Conservation (phyloP, 2,797 vertebrate genomes). For the Sebastiscus tertius region DNA sequence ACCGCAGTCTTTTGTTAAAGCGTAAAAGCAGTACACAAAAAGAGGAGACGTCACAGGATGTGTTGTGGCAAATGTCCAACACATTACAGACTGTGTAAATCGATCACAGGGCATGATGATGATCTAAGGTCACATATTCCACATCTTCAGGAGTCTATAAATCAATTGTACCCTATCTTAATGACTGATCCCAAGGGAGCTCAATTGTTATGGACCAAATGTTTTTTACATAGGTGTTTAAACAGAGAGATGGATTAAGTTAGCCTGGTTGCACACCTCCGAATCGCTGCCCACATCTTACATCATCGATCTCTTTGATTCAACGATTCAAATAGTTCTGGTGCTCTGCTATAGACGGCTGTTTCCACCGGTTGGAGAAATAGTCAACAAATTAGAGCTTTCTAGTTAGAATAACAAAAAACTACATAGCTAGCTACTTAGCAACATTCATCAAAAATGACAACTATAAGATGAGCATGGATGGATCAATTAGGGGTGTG, state of each 20-base stretch:
- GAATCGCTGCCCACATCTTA: not conserved
- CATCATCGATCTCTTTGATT: too few relatives aligned
- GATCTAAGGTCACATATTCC: slow-evolving; percentile 22
- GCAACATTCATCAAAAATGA: not conserved
- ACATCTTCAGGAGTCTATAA: slow-evolving; percentile 20
- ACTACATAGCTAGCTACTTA: not conserved
- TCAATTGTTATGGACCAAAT: slow-evolving; percentile 35
- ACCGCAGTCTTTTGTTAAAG: not conserved
- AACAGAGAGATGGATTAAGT: not conserved
- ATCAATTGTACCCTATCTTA: slow-evolving; percentile 34
- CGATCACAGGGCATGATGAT: slow-evolving; percentile 28
- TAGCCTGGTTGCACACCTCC: not conserved
- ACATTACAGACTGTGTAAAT: slow-evolving; percentile 36
- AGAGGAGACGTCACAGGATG: not conserved
- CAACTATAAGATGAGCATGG: not conserved
- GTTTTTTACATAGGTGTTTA: slow-evolving; percentile 14
- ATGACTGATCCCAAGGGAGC: not conserved
- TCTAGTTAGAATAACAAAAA: not conserved
- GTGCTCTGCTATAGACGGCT: not conserved
- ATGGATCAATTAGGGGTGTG: not conserved
- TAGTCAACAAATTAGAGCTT: not conserved
- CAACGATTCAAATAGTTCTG: not conserved
- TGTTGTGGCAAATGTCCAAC: slow-evolving; percentile 11
- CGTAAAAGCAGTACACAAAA: not conserved
- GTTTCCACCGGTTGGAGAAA: not conserved